Base-by-base conservation (phyloP, 2,888 invertebrate genomes). In the Chironomus riparius region DNA sequence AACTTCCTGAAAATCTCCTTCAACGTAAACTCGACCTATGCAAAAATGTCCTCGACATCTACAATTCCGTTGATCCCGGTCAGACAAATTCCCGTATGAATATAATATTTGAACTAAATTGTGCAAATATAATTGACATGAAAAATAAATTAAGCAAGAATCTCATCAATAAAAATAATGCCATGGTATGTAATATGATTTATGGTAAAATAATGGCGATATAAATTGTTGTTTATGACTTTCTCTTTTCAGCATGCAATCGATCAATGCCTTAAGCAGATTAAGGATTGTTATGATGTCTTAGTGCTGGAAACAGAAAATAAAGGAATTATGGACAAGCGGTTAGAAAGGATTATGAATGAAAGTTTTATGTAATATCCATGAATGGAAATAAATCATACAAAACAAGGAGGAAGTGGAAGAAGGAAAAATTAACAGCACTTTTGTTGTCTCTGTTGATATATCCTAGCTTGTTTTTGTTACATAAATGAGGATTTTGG, bases 311-410 rank as follows among this genome's bases (percentile, higher is more conserved):
- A 76, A 28, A 68, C 69, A 0, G 76, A 68, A 56, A 56, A 68
- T 38, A 76, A 76, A 22, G 12, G 69, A n/a, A 76, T 76, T 12
- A 76, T 76, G 76, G 69, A 69, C 61, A 22, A 24, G n/a, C 68
- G 76, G 47, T 76, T 76, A 18, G 56, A 56, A 68, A 76, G 47
- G 24, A 76, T 75, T 15, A 68, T 69, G 13, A n/a, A 24, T 28
- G 76, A 76, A 76, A 68, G 68, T 28, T 68, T 75, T 70, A 28
- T 68, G 10, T 38, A 38, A 68, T 38, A 38, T 38, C 38, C 65
- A 13, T 18, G 56, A 56, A 56, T 15, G 15, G 38, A 65, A 65
- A 65, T 24, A 65, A 65, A 65, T 65, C 65, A 65, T 24, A 56
- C 7, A n/a, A n/a, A n/a, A 15, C n/a, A 56, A 28, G 5, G 28